Evolutionary conservation across 2,113 vertebrate species (phyloP).

Genomic region (Cyanistes caeruleus): DNA sequence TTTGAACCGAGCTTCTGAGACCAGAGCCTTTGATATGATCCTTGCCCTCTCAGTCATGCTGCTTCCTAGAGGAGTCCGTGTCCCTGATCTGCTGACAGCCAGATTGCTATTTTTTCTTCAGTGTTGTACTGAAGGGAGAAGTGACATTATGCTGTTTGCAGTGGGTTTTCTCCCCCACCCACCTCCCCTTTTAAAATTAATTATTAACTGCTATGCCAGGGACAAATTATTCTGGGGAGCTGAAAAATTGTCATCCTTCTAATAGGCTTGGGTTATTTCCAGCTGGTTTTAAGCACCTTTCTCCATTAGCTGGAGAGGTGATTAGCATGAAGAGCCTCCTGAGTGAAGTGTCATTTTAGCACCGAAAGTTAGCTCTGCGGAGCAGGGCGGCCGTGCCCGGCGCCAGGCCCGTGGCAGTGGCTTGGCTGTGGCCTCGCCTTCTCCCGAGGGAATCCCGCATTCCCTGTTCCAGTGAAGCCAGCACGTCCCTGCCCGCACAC

Average conservation of each 20-base stretch:
- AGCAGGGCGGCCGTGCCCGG: neutral
- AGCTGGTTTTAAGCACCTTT: slow-evolving; percentile 37
- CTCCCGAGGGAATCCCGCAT: accelerated
- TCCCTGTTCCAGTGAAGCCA: neutral
- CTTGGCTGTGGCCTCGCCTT: accelerated
- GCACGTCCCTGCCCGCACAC: accelerated
- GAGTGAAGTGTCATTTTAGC: neutral
- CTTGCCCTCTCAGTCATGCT: slow-evolving; percentile 39
- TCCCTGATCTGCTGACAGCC: slow-evolving; percentile 35
- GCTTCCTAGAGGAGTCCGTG: slow-evolving; percentile 22
- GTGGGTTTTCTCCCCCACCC: neutral
- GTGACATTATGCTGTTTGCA: neutral
- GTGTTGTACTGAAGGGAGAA: neutral
- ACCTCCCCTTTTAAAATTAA: neutral
- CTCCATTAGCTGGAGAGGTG: slow-evolving; percentile 2
- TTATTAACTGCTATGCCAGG: neutral
- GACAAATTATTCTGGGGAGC: slow-evolving; percentile 1
- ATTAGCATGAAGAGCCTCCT: slow-evolving; percentile 11
- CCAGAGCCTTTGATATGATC: neutral
- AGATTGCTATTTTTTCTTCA: slow-evolving; percentile 21
- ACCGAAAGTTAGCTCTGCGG: neutral
- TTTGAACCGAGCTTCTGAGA: slow-evolving; percentile 31
- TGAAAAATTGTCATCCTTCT: neutral
- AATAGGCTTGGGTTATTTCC: slow-evolving; percentile 18
- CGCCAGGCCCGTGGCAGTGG: accelerated